phyloP scores from a whole-genome alignment of 37 sponge, comb jelly and placozoan species.

The Tethya wilhelma region DNA sequence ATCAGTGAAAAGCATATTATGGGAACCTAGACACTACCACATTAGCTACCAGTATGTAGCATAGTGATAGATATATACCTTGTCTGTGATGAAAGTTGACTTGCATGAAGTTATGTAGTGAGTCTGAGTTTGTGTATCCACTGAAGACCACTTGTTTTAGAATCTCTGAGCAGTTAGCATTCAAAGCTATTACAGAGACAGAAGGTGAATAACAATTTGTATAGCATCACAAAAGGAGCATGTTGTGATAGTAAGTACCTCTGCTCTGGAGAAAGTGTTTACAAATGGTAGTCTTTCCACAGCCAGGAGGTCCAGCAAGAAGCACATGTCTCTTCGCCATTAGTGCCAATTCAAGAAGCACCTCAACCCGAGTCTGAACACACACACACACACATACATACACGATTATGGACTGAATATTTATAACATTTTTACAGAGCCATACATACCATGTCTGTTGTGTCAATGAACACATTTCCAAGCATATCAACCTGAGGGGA shows the following conservation, averaged over 20 bases:
- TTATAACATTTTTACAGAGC: too few species aligned
- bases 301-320: conserved; percentile 55
- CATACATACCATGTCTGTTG: conserved; percentile 62
- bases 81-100: conserved; percentile 83
- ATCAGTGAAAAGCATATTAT: not conserved
- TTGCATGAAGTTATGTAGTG: conserved; percentile 71
- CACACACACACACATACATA: not conserved
- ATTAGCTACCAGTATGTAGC: not conserved
- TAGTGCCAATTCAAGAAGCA: conserved; percentile 64
- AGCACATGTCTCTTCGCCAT: conserved; percentile 44
- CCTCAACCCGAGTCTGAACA: conserved; percentile 55
- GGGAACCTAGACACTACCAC: not conserved
- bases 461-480: conserved; percentile 65
- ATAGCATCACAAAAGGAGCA: too few species aligned
- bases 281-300: conserved; percentile 59
- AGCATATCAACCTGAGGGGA: conserved; percentile 34
- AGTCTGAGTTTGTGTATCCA: conserved; percentile 31
- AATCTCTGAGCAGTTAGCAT: conserved; percentile 49
- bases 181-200: conserved; percentile 54
- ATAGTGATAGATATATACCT: conserved; percentile 46
- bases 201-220: too few species aligned
- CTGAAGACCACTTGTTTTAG: conserved; percentile 53
- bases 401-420: too few species aligned
- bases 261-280: conserved; percentile 71
- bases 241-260: conserved; percentile 35